These are phyloP conservation scores for Noctua fimbriata DNA, from an alignment of 2,888 invertebrate genomes.

Conservation along the genomic window DNA sequence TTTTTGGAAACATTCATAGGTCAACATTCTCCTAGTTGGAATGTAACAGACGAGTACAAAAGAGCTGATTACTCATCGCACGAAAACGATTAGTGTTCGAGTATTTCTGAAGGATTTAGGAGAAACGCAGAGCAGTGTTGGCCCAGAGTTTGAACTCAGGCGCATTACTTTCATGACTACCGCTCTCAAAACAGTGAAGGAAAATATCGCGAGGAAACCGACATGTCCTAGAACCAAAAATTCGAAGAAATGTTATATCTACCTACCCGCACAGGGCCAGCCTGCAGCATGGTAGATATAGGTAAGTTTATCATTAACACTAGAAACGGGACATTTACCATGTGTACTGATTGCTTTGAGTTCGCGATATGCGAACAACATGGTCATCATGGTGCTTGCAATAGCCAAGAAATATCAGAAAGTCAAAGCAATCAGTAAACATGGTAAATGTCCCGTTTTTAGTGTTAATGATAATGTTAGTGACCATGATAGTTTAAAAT, in stretches of 20 bases:
- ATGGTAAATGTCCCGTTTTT: too few species aligned
- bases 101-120: background rate
- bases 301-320: too few species aligned
- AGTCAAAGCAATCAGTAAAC: too few species aligned
- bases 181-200: background rate
- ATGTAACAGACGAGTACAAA: background rate
- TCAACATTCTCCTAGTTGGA: slow-evolving; percentile 41
- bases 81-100: background rate
- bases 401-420: too few species aligned
- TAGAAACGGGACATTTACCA: too few species aligned
- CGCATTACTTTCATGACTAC: background rate
- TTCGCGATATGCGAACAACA: too few species aligned
- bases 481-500: too few species aligned
- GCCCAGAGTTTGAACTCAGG: background rate
- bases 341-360: too few species aligned
- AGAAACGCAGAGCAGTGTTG: background rate
- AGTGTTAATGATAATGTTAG: too few species aligned
- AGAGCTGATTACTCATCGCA: background rate
- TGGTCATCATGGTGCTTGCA: too few species aligned
- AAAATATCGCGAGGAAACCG: background rate
- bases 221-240: background rate
- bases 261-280: background rate
- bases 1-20: slow-evolving; percentile 41
- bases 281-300: background rate
- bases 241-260: background rate